A percentile compares a stretch with the other conserved stretches of the same genome.
Conservation (phyloP, 1,140 invertebrate genomes). For the Frieseomelitta varia region DNA sequence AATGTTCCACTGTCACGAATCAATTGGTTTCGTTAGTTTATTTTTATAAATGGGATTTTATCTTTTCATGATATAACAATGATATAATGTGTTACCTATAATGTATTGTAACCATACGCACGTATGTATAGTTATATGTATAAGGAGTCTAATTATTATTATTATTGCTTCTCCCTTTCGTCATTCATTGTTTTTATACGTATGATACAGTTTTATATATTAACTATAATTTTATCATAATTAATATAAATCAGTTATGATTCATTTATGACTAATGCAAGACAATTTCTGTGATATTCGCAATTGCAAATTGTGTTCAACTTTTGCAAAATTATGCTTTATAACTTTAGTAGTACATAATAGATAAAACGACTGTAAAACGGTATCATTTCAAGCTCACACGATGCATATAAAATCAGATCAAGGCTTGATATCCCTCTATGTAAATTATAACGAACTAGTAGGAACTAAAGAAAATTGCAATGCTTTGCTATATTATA, state of each 20-base stretch:
- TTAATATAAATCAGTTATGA: background rate
- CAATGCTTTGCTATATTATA: background rate
- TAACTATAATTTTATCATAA: background rate
- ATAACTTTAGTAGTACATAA: background rate
- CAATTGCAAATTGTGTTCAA: background rate
- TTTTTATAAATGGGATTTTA: background rate
- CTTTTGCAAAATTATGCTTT: background rate
- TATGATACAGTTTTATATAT: background rate
- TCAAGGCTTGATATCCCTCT: slow-evolving; percentile 13
- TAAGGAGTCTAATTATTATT: background rate
- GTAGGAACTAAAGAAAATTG: slow-evolving; percentile 30
- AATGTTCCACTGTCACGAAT: background rate
- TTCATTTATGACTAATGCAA: background rate
- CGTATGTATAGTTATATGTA: background rate
- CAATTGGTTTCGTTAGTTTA: background rate
- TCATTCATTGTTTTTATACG: too few species aligned
- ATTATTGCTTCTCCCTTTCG: background rate
- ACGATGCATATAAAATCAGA: slow-evolving; percentile 27
- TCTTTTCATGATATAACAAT: background rate
- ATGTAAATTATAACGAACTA: slow-evolving; percentile 9
- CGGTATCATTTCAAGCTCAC: slow-evolving; percentile 21
- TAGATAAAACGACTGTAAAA: slow-evolving; percentile 25
- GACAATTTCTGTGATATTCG: background rate
- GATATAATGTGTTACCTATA: background rate
- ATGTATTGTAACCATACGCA: background rate